Evolutionary conservation across 2,113 vertebrate genomes (phyloP), one percentile per base, ranked within the genome.

Genomic region (Patagioenas fasciata): DNA sequence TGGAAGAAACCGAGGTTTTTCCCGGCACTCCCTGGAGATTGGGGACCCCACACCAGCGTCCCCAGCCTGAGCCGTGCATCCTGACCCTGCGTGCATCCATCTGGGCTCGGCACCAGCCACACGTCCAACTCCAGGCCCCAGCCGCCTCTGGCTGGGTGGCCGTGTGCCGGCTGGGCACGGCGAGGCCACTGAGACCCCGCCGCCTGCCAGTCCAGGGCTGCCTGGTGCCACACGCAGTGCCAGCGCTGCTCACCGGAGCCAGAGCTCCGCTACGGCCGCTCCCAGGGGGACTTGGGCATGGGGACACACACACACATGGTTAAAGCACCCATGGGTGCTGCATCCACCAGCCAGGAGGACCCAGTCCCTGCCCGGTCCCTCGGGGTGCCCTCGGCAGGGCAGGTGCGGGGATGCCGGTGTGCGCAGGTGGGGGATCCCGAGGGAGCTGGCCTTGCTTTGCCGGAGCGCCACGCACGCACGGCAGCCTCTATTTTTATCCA

Each of bases 401-500:
- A 47, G 71, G 88, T 42, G 86, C 4, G 19, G 89, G 89, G 85
- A 89, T 83, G 82, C 86, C 88, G 50, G 36, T 0, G 24, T 23
- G 89, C 16, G 32, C 88, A 84, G 94, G 89, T 32, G 67, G 93
- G 95, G 81, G 96, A 94, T 96, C 95, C 93, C 92, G 6, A 25
- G 70, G 93, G 95, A 96, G 50, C 61, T 6, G 87, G 32, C 69
- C 72, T 71, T 88, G 80, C 90, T 93, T 72, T 65, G 88, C 74
- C 80, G 95, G 92, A 79, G 82, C 15, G 42, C 42, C 95, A 82
- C 69, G 42, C 89, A 50, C 48, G 8, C 91, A 38, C 91, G 54
- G 62, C 93, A 85, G 62, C 48, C 80, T 92, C 97, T 97, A 96
- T 97, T 97, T 97, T 96, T 97, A 96, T 96, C 95, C 72, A 6